Evolutionary conservation across 2,888 invertebrate species (phyloP).

Genomic region (Lydus trimaculatus): DNA sequence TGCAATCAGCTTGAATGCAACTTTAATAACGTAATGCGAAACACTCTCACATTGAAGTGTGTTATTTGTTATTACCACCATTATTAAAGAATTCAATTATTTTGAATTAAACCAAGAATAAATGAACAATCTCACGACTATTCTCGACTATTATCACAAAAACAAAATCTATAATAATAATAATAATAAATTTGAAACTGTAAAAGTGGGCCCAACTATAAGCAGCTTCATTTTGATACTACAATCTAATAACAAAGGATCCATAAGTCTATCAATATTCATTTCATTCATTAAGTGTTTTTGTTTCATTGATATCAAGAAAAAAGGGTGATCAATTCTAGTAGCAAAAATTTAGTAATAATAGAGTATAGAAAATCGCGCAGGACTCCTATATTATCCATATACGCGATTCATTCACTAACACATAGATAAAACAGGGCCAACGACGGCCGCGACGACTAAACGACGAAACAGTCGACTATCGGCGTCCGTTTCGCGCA

Average conservation of each 20-base stretch:
- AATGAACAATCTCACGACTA: no score
- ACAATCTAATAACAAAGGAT: background rate
- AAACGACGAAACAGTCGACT: conserved; percentile 41
- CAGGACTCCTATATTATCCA: conserved; percentile 19
- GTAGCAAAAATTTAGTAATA: background rate
- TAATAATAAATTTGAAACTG: background rate
- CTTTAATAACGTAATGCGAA: background rate
- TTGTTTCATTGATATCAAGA: background rate
- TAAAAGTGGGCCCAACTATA: background rate
- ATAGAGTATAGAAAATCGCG: conserved; percentile 28
- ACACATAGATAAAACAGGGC: conserved; percentile 7
- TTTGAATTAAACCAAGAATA: background rate
- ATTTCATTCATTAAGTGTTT: background rate
- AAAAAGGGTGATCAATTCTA: background rate
- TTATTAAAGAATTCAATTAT: background rate
- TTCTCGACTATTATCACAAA: no score
- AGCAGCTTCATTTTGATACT: background rate
- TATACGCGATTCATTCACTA: background rate
- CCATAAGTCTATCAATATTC: background rate
- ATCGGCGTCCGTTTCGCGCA: conserved; percentile 41
- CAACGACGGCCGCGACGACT: conserved; percentile 24
- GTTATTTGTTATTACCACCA: background rate
- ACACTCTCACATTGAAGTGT: background rate
- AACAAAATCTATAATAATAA: no score
- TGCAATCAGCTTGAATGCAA: background rate